These are phyloP conservation scores for Erethizon dorsatum DNA, from an alignment of 2,797 vertebrate species.

Conservation along the genomic window DNA sequence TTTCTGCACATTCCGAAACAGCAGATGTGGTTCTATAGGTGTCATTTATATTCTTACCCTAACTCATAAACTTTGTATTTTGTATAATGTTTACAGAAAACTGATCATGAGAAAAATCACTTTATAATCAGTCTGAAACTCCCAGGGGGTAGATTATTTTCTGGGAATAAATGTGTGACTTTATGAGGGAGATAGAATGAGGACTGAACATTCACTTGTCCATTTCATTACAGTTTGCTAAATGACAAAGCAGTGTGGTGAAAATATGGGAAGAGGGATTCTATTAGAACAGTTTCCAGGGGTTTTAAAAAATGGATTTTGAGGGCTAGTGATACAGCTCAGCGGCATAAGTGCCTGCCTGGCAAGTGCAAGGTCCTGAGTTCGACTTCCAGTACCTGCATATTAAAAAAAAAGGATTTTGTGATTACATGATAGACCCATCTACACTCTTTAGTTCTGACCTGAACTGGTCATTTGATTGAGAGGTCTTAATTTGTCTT, in stretches of 20 bases:
- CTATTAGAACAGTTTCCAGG: neutral
- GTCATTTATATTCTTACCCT: slow-evolving; percentile 60
- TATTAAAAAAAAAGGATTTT: neutral
- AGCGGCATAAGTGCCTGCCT: too few species aligned
- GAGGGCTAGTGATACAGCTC: too few species aligned
- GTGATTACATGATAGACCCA: neutral
- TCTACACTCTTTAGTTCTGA: neutral
- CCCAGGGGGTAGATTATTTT: slow-evolving; percentile 58
- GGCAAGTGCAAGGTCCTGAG: too few species aligned
- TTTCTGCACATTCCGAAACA: slow-evolving; percentile 42
- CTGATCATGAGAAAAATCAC: slow-evolving; percentile 62
- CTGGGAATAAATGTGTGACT: slow-evolving; percentile 50
- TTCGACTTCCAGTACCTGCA: too few species aligned
- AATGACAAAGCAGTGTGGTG: slow-evolving; percentile 9
- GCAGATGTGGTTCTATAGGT: slow-evolving; percentile 47
- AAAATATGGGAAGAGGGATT: slow-evolving; percentile 23
- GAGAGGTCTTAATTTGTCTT: neutral
- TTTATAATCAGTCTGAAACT: slow-evolving; percentile 64
- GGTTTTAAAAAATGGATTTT: neutral
- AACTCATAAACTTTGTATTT: slow-evolving; percentile 55
- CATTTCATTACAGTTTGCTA: neutral
- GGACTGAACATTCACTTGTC: slow-evolving; percentile 49
- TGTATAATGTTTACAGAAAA: slow-evolving; percentile 73
- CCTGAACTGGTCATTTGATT: neutral
- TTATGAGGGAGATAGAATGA: neutral